Conservation (phyloP, 2,113 vertebrate genomes). For the Sardina pilchardus region DNA sequence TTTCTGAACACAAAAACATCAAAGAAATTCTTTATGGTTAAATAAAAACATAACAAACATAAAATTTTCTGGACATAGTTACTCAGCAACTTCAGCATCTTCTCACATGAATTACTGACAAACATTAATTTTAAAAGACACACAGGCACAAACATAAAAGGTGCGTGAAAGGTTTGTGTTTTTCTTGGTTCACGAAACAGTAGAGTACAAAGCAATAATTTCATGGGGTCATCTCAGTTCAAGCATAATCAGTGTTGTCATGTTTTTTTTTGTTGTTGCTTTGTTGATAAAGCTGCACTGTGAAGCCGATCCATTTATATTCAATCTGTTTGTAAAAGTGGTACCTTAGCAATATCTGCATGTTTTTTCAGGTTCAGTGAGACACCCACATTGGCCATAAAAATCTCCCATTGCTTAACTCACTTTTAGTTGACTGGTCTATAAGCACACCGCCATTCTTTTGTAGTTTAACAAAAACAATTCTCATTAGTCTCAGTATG, state of each 20-base stretch:
- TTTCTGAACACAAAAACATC: not conserved
- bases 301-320: not conserved
- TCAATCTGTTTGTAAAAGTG: not conserved
- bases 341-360: not conserved
- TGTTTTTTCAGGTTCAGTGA: not conserved
- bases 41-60: not conserved
- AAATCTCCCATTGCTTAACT: not conserved
- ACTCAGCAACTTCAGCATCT: not conserved
- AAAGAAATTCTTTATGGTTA: not conserved
- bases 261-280: no score
- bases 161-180: not conserved
- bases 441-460: not conserved
- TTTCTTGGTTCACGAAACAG: not conserved
- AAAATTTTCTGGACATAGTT: not conserved
- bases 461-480: not conserved
- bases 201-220: not conserved
- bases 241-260: not conserved
- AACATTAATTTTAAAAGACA: not conserved
- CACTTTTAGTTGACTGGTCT: not conserved
- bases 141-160: not conserved
- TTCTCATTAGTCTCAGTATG: not conserved
- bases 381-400: no score
- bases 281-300: conserved; percentile 1
- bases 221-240: not conserved
- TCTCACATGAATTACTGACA: not conserved